Percentiles rank a stretch among this genome's conserved stretches.
Conservation (phyloP, 2,888 invertebrate genomes). For the Chymomyza caudatula region DNA sequence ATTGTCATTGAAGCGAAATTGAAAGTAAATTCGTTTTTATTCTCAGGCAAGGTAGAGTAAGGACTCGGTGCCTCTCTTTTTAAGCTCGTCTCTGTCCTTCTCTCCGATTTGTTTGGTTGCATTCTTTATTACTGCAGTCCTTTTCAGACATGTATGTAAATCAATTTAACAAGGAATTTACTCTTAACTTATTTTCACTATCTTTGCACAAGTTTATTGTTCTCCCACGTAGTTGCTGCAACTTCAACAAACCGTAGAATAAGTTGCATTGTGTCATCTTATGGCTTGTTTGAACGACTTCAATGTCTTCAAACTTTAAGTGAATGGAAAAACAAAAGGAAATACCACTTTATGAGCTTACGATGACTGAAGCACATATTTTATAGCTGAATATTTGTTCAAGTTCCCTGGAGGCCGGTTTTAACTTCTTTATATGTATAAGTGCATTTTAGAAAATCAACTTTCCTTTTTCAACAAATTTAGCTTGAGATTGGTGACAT, state of each 20-base stretch:
- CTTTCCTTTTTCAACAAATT: too few species aligned
- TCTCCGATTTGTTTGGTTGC: conserved; percentile 11
- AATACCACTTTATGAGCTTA: background rate
- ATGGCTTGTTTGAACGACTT: background rate
- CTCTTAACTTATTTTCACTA: background rate
- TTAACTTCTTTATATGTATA: too few species aligned
- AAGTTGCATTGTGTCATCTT: background rate
- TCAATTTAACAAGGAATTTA: conserved; percentile 41
- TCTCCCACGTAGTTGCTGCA: background rate
- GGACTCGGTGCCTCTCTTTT: conserved; percentile 4
- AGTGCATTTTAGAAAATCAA: too few species aligned
- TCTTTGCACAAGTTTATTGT: background rate
- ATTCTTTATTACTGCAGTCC: conserved; percentile 34
- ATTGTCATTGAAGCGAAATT: conserved; percentile 53
- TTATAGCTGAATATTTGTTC: too few species aligned
- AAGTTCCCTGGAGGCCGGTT: too few species aligned
- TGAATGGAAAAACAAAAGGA: background rate
- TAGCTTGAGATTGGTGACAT: too few species aligned
- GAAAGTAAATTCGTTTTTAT: conserved; percentile 50
- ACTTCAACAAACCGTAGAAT: background rate
- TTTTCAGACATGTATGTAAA: conserved; percentile 43
- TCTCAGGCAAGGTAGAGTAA: too few species aligned
- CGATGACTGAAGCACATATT: too few species aligned
- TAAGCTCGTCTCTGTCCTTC: background rate
- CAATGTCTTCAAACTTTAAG: background rate